Evolutionary conservation across 2,113 vertebrate species (phyloP).

Genomic region (Myiozetetes cayanensis): DNA sequence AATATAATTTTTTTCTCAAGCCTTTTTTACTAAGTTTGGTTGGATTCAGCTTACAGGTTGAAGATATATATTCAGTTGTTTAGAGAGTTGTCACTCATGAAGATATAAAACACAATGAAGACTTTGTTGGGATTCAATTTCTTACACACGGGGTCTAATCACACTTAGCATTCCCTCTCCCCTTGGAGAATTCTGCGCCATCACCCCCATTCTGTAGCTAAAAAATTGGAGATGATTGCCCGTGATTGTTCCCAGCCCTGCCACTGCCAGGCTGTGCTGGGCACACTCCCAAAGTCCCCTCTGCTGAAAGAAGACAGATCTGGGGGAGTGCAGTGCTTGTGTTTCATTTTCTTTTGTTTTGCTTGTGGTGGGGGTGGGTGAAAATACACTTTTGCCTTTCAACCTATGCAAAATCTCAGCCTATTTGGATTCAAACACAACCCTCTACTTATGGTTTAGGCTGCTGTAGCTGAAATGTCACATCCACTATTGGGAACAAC

Average conservation of each 20-base stretch:
- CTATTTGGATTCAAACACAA: background rate
- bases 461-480: background rate
- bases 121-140: background rate
- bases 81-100: background rate
- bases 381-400: background rate
- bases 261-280: background rate
- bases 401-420: background rate
- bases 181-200: background rate
- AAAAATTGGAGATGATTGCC: background rate
- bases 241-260: background rate
- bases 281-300: rapidly evolving
- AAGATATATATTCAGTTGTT: background rate
- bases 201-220: background rate
- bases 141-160: background rate
- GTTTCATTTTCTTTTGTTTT: background rate
- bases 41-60: background rate
- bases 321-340: no score
- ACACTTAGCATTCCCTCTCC: background rate
- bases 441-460: background rate
- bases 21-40: background rate
- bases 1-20: background rate
- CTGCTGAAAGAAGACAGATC: background rate
- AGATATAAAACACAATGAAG: background rate
- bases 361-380: background rate
- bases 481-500: background rate